These are phyloP conservation scores for Varanus komodoensis DNA, from an alignment of 2,113 vertebrate species.

Conservation along the genomic window DNA sequence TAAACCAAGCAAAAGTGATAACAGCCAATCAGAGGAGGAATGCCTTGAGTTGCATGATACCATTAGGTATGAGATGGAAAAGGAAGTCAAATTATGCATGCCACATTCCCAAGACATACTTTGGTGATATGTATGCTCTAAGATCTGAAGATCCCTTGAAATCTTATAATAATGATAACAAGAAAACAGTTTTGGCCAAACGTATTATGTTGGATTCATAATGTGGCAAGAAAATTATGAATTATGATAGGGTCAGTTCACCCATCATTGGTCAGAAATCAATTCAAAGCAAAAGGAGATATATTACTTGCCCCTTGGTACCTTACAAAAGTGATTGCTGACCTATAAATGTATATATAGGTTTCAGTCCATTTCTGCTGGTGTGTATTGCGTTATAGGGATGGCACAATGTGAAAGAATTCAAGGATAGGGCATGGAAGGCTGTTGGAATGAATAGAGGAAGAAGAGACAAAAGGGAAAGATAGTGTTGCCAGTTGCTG, in stretches of 20 bases:
- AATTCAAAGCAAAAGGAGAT: not conserved
- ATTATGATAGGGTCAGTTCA: not conserved
- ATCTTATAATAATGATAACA: not conserved
- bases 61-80: not conserved
- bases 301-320: not conserved
- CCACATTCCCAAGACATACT: not conserved
- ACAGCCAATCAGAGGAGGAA: not conserved
- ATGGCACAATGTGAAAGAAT: not conserved
- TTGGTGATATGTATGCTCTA: not conserved
- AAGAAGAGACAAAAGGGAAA: not conserved
- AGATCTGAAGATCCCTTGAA: not conserved
- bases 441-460: not conserved
- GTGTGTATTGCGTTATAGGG: not conserved
- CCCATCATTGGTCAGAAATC: not conserved
- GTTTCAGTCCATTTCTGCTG: not conserved
- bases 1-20: not conserved
- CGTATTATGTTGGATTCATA: not conserved
- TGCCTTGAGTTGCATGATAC: not conserved
- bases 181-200: not conserved
- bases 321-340: not conserved
- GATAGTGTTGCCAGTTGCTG: constrained; percentile 19
- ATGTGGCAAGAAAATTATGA: not conserved
- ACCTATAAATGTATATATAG: not conserved
- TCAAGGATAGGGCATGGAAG: not conserved
- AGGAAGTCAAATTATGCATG: not conserved